These are phyloP conservation scores for Anhinga rufa DNA, from an alignment of 2,113 vertebrate species.

Conservation along the genomic window DNA sequence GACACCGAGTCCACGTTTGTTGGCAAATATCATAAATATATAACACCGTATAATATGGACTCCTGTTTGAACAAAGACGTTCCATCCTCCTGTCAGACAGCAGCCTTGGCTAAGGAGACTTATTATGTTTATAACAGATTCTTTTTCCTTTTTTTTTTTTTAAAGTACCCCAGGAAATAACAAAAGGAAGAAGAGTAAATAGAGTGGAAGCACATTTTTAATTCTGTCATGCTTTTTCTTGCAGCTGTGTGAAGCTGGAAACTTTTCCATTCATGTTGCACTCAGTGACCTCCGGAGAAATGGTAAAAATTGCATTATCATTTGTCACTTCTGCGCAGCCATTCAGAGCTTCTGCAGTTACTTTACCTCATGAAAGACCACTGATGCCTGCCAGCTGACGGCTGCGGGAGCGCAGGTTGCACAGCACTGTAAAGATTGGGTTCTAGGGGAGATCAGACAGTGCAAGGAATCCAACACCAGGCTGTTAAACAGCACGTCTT, in stretches of 20 bases:
- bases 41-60: neutral
- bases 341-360: neutral
- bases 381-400: neutral
- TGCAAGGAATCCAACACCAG: neutral
- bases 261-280: slow-evolving; percentile 85
- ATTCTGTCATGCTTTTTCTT: slow-evolving; percentile 23
- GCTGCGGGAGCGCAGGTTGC: neutral
- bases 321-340: neutral
- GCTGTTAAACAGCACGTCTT: neutral
- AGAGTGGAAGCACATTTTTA: neutral
- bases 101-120: neutral
- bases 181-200: neutral
- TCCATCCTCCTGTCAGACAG: neutral
- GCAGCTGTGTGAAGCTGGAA: slow-evolving; percentile 86
- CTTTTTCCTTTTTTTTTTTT: neutral
- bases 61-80: neutral
- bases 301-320: slow-evolving; percentile 66
- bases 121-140: neutral
- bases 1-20: neutral
- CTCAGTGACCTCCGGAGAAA: slow-evolving; percentile 77
- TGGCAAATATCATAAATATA: neutral
- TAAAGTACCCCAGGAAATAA: neutral
- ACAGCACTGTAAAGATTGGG: neutral
- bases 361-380: neutral
- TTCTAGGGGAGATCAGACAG: neutral